Evolutionary conservation across 2,113 vertebrate genomes (phyloP).

Genomic region (Pholis gunnellus): DNA sequence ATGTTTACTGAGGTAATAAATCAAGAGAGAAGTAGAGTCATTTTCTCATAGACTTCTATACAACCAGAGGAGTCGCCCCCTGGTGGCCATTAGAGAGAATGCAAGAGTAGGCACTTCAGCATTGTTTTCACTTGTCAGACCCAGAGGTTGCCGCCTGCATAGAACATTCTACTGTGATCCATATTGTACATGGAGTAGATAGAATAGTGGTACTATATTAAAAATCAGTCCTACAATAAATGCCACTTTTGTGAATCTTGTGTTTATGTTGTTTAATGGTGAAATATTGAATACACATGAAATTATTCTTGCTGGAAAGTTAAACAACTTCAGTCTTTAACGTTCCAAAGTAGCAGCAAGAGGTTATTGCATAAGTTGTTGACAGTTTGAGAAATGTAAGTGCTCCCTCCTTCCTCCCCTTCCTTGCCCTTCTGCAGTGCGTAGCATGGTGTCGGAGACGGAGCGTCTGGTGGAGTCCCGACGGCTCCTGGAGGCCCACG

Average conservation of each 20-base stretch:
- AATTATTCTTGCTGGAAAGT: not conserved
- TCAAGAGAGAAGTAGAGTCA: not conserved
- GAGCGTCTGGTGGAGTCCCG: constrained; percentile 87
- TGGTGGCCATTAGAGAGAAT: not conserved
- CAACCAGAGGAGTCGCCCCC: not conserved
- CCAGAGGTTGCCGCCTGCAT: too few relatives aligned
- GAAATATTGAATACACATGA: not conserved
- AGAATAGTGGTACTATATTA: not conserved
- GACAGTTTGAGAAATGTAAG: not conserved
- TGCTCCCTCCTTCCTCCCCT: not conserved
- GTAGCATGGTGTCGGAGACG: constrained; percentile 86
- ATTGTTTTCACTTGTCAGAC: too few relatives aligned
- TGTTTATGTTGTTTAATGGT: not conserved
- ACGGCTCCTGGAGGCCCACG: constrained; percentile 91
- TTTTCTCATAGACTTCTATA: not conserved
- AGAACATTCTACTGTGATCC: not conserved
- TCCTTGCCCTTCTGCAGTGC: constrained; percentile 83
- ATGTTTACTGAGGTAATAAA: not conserved
- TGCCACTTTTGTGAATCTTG: not conserved
- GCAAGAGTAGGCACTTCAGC: too few relatives aligned
- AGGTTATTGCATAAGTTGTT: not conserved
- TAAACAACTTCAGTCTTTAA: not conserved
- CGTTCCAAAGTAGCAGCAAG: not conserved
- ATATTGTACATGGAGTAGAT: not conserved
- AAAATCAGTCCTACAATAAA: not conserved